Base-by-base conservation (phyloP, 1,140 invertebrate genomes). In the Drosophila pruinosa region DNA sequence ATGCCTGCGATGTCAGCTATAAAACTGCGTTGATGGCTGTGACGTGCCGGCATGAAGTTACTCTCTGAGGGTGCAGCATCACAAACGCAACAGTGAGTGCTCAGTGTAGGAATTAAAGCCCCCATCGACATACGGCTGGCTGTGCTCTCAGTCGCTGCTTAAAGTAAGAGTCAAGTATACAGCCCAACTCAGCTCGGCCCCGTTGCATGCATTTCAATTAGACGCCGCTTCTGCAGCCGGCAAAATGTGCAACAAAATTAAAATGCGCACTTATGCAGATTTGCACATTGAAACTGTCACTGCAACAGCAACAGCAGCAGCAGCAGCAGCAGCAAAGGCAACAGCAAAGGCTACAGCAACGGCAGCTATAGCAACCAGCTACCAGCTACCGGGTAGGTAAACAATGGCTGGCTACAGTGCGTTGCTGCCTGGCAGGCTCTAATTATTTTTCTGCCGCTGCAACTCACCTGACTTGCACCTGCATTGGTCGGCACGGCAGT, bases 191-290 rank as follows among this genome's bases (percentile, higher is more conserved):
- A 14, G 2, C 24, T 31, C 28, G 22, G 12, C 17, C 21, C 34
- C 24, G 19, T 39, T 4, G 82, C 82, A 56, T 86, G 82, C 82
- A 86, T 86, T 86, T 86, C 82, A 86, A 86, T 86, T 86, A 86
- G 82, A 88, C 82, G 78, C 79, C 68, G 78, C 69, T 72, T 52
- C 47, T 67, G 62, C 70, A 78, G 65, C 80, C 83, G 68, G 82
- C 82, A 88, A 86, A 88, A 88, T 88, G 82, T 88, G 82, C 82
- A 88, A 88, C 82, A 89, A 88, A 89, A 88, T 88, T 88, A 88
- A 88, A 88, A 88, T 88, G 82, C 83, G 82, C 83, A 88, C 86
- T 88, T 88, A 88, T 88, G 82, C 82, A 88, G 82, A 88, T 88
- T 88, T 88, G 82, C 82, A 82, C 82, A 89, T 89, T 88, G 82